Conservation (phyloP, 2,113 vertebrate species). For the Neolamprologus modestus region DNA sequence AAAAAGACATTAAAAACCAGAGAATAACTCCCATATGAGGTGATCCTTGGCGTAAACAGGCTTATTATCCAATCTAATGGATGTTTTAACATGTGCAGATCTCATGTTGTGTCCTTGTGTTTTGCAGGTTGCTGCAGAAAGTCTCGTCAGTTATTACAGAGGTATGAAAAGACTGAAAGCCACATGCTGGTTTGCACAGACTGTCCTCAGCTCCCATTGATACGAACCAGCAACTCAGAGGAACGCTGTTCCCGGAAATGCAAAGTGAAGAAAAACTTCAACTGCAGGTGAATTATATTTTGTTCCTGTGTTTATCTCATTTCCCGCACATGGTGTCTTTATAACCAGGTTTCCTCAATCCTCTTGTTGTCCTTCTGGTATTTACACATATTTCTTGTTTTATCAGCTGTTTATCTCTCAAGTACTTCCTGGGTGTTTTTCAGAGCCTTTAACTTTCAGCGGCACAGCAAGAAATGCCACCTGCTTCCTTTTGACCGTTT, state of each 20-base stretch:
- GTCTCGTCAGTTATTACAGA: conserved; percentile 55
- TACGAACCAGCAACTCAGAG: conserved; percentile 38
- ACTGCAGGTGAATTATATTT: conserved; percentile 55
- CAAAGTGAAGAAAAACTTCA: conserved; percentile 58
- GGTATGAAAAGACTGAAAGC: conserved; percentile 66
- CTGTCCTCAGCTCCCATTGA: conserved; percentile 40
- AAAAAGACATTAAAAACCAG: neutral
- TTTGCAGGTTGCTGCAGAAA: conserved; percentile 43
- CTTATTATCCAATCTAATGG: neutral
- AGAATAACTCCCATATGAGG: neutral
- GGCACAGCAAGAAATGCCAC: conserved; percentile 77
- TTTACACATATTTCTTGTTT: conserved; percentile 48
- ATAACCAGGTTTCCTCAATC: neutral
- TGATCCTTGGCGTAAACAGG: neutral
- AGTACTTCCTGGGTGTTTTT: conserved; percentile 16
- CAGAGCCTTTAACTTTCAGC: conserved; percentile 74
- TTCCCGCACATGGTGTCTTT: neutral
- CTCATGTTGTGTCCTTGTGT: neutral
- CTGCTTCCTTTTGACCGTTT: conserved; percentile 92
- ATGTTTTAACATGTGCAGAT: neutral
- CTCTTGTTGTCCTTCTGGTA: neutral
- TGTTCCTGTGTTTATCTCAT: neutral
- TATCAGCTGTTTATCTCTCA: conserved; percentile 26
- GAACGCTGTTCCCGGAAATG: conserved; percentile 69
- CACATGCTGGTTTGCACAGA: conserved; percentile 57